Base-by-base conservation (phyloP, 2,113 vertebrate species). In the Odontophorus gujanensis region DNA sequence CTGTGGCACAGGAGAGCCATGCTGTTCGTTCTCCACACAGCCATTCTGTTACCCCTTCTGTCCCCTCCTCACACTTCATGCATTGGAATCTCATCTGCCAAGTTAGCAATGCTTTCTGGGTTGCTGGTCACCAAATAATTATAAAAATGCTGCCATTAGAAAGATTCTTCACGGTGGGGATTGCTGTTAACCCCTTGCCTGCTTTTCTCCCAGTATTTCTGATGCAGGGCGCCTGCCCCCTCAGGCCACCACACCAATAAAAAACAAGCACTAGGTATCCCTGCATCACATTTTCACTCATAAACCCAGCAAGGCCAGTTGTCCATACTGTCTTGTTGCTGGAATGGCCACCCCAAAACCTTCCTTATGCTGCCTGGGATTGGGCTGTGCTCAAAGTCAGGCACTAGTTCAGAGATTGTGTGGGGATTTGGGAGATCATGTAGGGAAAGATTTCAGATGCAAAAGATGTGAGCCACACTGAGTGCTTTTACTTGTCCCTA, bases 401-500 rank as follows among this genome's bases (percentile, higher is more conserved):
- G 21, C 1, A 0, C 7, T 57, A 4, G 28, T 69, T 11, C 26
- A 22, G 58, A 73, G 14, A 57, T 30, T 0, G 0, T 28, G 17
- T 76, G 53, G 21, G 15, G 50, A 48, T 59, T 63, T 12, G 32
- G 28, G 43, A 72, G 15, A 63, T 32, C 0, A 0, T 30, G 11
- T 55, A 43, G 25, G 16, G 48, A 50, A 76, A 57, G 11, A 24
- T 68, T 82, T 76, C 8, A 4, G 20, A 30, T 15, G 5, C 61
- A 8, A 76, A 50, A 80, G 22, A 9, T 4, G 4, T 7, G 24
- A 77, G 32, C 38, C 14, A 6, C 17, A 53, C 42, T 42, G 8
- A 87, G 42, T 40, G 25, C 0, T 0, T 92, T 73, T 73, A 22
- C 0, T 1, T 57, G 75, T 57, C 38, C 1, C 0, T 6, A 1